Base-by-base conservation (phyloP, 2,888 invertebrate species). In the Syrphus vitripennis region DNA sequence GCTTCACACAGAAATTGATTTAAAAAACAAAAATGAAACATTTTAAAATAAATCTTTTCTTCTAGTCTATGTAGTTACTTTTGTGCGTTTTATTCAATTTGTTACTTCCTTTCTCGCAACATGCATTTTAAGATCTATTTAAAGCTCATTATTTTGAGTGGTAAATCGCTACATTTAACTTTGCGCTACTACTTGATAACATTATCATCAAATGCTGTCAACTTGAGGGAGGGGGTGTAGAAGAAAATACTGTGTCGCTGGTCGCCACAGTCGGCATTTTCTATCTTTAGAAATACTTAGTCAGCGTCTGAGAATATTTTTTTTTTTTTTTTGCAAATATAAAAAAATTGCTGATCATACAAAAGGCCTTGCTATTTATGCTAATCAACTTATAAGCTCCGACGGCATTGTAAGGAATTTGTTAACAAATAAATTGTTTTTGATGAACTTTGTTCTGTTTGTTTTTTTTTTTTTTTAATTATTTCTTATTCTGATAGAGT, bases 241-340 rank as follows among this genome's bases (percentile, higher is more conserved):
- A 26, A 40, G 0, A 40, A 2, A 61, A n/a, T n/a, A n/a, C n/a
- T n/a, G 3, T n/a, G 14, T 42, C 16, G 5, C 9, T 29, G n/a
- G 65, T 19, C 67, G 48, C 21, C 50, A 34, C n/a, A 24, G 50
- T 50, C 24, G 50, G 14, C 67, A 37, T 48, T n/a, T n/a, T n/a
- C 83, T 83, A 83, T 83, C 74, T 83, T 83, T 83, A 83, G 83
- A 40, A 50, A 70, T 48, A 75, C 61, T 71, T 83, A 75, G 65
- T 83, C 83, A 83, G 24, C 74, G 67, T 40, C 59, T 70, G 67
- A 67, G 75, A 74, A 57, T 70, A 80, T 21, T 40, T 63, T 42
- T 9, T 26, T 29, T n/a, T 53, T 26, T 26, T 16, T 29, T 55
- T 31, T 31, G 16, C 7, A 53, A n/a, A 37, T 0, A 24, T n/a